Evolutionary conservation across 2,113 vertebrate genomes (phyloP).

Genomic region (Grammomys dolichurus): DNA sequence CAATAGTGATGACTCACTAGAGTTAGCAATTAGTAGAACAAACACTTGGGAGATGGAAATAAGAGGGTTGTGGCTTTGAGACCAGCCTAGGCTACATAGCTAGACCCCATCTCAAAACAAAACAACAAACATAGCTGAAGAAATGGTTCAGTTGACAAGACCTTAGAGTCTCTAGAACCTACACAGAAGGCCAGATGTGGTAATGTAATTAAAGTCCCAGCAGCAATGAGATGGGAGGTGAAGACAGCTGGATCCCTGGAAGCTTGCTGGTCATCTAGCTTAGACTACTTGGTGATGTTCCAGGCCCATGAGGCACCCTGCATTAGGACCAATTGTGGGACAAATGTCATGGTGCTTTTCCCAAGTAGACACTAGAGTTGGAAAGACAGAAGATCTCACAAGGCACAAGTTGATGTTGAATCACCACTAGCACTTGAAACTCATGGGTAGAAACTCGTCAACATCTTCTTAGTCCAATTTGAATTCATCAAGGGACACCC

Average conservation of each 20-base stretch:
- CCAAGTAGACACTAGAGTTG: neutral
- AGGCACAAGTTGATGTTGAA: neutral
- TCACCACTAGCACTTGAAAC: neutral
- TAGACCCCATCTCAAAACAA: neutral
- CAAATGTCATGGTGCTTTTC: neutral
- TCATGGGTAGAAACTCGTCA: too few species aligned
- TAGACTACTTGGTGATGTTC: neutral
- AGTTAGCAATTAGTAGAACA: neutral
- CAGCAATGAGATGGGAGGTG: neutral
- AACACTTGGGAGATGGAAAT: neutral
- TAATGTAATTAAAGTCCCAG: neutral
- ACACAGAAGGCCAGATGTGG: neutral
- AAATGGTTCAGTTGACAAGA: neutral
- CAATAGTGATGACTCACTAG: neutral
- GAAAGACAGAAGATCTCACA: neutral
- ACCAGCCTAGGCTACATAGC: neutral
- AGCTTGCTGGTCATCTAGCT: neutral
- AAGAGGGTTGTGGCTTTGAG: neutral
- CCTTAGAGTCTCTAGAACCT: neutral
- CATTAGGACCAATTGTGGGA: neutral
- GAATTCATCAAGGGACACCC: neutral
- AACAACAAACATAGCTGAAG: neutral
- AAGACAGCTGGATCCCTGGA: neutral
- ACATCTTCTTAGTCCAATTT: neutral
- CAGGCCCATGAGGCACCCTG: neutral